Evolutionary conservation across 2,888 invertebrate genomes (phyloP), one percentile per base, ranked within the genome.

Genomic region (Cetonia aurata): DNA sequence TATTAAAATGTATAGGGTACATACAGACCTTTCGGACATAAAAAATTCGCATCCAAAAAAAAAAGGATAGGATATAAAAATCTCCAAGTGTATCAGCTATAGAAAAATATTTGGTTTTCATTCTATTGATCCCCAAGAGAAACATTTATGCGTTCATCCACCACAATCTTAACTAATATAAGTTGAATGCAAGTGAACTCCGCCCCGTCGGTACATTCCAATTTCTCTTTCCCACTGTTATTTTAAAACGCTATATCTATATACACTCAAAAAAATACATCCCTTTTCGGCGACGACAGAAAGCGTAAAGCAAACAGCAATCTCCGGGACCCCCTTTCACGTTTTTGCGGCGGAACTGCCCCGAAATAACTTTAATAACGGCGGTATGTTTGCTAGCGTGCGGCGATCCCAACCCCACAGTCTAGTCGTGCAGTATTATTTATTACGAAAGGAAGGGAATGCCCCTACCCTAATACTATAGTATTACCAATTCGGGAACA

Each of bases 281-380:
- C 37, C 48, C 48, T 37, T 37, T 10, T 48, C 10, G 9, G 12
- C 46, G 31, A 13, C 17, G 19, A 10, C 31, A 48, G 15, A 48
- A 48, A 62, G 48, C 62, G 33, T 8, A 62, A 48, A 60, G 60
- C 31, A 62, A 62, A 62, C 46, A 62, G 33, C 62, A 62, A 62
- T 62, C 48, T 62, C 62, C 62, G 62, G 48, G 9, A 31, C 48
- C 62, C 48, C 48, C 48, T 33, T 60, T n/a, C 15, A 25, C 56
- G 13, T 44, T 48, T 50, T 48, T 48, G 62, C 62, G 48, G 31
- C 60, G 48, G 60, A 62, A 48, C 60, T 48, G 12, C 33, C 33
- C 33, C 62, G 15, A 62, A 62, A 62, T 62, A 62, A 62, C 62
- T 62, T 62, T 62, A 62, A 62, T 60, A 60, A 59, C 37, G 41